Evolutionary conservation across 2,888 invertebrate genomes (phyloP).

Genomic region (Antheraea assamensis): DNA sequence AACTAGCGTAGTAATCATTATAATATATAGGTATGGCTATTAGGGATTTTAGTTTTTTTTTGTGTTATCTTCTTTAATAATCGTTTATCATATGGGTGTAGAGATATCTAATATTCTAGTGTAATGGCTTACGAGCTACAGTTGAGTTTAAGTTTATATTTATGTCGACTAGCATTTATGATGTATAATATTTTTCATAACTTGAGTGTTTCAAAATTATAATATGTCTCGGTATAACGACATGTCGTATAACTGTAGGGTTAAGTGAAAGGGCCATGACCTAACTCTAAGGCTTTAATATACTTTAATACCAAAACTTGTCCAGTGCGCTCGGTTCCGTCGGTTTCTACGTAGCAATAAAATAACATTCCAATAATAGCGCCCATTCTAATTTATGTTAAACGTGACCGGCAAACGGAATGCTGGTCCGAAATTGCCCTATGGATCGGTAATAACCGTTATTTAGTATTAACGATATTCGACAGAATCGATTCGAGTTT

Average conservation of each 20-base stretch:
- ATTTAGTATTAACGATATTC: slow-evolving; percentile 7
- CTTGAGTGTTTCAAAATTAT: background rate
- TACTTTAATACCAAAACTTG: background rate
- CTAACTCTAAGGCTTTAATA: background rate
- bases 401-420: slow-evolving; percentile 13
- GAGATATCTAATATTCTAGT: background rate
- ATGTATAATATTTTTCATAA: background rate
- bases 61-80: no score
- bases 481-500: background rate
- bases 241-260: background rate
- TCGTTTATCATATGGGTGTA: background rate
- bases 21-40: no score
- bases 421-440: background rate
- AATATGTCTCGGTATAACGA: background rate
- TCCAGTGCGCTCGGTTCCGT: background rate
- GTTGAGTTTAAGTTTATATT: background rate
- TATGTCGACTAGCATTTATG: background rate
- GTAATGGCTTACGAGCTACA: background rate
- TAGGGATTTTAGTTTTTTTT: no score
- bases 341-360: background rate
- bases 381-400: slow-evolving; percentile 10
- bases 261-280: slow-evolving; percentile 1
- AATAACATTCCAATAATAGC: slow-evolving; percentile 13
- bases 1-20: no score
- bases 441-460: slow-evolving; percentile 4